Base-by-base conservation (phyloP, 2,113 vertebrate species). In the Hirundichthys speculiger region DNA sequence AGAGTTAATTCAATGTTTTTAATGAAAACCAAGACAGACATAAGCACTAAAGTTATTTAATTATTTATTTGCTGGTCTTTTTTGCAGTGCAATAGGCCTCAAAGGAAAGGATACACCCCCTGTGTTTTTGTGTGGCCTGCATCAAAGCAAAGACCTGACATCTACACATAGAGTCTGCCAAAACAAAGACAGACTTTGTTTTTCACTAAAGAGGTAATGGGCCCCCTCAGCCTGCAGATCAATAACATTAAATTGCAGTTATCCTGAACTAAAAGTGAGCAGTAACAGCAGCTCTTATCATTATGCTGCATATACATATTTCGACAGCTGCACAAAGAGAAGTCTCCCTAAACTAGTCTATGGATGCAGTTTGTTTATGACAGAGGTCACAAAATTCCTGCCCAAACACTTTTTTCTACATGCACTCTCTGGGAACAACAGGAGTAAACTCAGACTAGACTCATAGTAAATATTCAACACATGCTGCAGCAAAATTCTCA, bases 401-500 rank as follows among this genome's bases (percentile, higher is more conserved):
- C 20, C 39, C 56, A 69, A 69, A 79, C 81, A 73, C 76, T 74
- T 67, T 66, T 80, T 73, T 65, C 43, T 5, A 70, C 38, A 50
- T 48, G 50, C 43, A 54, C 39, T 55, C 45, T 46, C 13, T 27
- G 16, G 45, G 57, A 62, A 64, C 73, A 73, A 67, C 69, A 62
- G 30, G 60, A 38, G 41, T 46, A 18, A 80, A 60, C 75, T 49
- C 43, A 47, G 27, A 22, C 43, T 48, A 75, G 83, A 69, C 74
- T 65, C 64, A 41, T 22, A 51, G 62, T 86, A 75, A 90, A 87
- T 85, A 88, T 90, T 82, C 78, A 84, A 59, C 57, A 67, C 71
- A 70, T 40, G 60, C 51, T 62, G 66, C 27, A 45, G 57, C 21
- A 46, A 75, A 73, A 65, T 68, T 76, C 84, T 80, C 83, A 78